Evolutionary conservation across 92 coral and sea anemone genomes (phyloP), one percentile per base, ranked within the genome.

Genomic region (Pocillopora grandis): DNA sequence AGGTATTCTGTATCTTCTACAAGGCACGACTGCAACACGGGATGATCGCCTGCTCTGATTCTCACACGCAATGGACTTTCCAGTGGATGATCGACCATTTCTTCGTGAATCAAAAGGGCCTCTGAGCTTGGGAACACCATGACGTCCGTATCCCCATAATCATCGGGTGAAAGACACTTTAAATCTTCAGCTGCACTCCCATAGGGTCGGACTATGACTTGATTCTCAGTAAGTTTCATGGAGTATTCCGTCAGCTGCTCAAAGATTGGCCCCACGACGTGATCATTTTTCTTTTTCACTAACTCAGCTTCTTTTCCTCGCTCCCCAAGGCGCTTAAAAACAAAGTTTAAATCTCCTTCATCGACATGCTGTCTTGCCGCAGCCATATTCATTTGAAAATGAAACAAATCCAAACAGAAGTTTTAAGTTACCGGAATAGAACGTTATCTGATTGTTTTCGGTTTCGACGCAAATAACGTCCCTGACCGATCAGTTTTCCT

Each of bases 171-270:
- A 42, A 77, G 66, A 52, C 88, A 87, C 84, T 76, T 90, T 15
- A 92, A 80, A 19, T 84, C 84, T 77, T 92, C 95, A 2, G 71
- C 89, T 0, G 95, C 80, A 62, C 95, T 92, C 21, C 95, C 95
- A 70, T 83, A 84, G 21, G 69, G 86, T 15, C 75, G 36, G 12
- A 80, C 42, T 14, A 18, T 62, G 60, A 85, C 4, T 12, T 8
- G 14, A 3, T 79, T 79, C 42, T 74, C 48, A 1, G 87, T 70
- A 5, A 56, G 14, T 11, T 59, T 1, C 31, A 27, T 27, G 31
- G 31, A 27, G 31, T 27, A 27, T 27, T 27, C 31, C 31, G 31
- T 27, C 18, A 9, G 42, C 12, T 14, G 73, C 42, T 74, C 48
- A 0, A 82, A 27, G 31, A 27, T 0, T 27, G 31, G 31, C 31